Evolutionary conservation across 2,113 vertebrate genomes (phyloP).

Genomic region (Oreotragus oreotragus): DNA sequence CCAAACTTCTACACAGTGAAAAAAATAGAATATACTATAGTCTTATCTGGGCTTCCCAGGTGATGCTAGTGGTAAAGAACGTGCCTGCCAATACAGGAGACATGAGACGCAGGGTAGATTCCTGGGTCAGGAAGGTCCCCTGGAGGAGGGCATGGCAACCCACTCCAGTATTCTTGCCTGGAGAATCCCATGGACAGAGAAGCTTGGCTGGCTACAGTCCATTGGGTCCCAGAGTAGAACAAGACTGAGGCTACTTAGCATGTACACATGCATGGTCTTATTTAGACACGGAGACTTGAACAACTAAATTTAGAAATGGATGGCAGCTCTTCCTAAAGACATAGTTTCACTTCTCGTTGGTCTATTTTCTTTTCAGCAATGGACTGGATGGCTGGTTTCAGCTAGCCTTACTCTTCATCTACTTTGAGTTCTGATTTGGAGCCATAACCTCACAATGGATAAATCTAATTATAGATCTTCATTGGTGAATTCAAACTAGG

Average conservation of each 20-base stretch:
- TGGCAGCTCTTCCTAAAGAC: not conserved
- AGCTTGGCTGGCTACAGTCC: not conserved
- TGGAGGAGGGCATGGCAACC: not conserved
- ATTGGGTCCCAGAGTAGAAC: not conserved
- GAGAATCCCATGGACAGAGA: not conserved
- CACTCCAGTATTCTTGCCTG: not conserved
- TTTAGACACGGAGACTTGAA: not conserved
- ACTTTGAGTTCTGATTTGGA: not conserved
- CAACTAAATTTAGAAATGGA: not conserved
- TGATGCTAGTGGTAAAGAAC: not conserved
- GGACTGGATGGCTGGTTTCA: not conserved
- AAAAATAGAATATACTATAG: not conserved
- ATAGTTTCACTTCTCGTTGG: not conserved
- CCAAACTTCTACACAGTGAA: not conserved
- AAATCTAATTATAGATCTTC: conserved; percentile 21
- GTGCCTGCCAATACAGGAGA: not conserved
- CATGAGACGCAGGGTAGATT: not conserved
- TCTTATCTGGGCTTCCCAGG: not conserved
- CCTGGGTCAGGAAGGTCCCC: not conserved
- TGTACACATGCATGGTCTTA: not conserved
- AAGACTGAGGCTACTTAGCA: not conserved
- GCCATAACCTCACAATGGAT: not conserved
- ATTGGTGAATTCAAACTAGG: not conserved
- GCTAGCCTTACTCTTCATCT: not conserved
- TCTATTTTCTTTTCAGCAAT: not conserved